Base-by-base conservation (phyloP, 2,797 vertebrate genomes). In the Onychomys torridus region DNA sequence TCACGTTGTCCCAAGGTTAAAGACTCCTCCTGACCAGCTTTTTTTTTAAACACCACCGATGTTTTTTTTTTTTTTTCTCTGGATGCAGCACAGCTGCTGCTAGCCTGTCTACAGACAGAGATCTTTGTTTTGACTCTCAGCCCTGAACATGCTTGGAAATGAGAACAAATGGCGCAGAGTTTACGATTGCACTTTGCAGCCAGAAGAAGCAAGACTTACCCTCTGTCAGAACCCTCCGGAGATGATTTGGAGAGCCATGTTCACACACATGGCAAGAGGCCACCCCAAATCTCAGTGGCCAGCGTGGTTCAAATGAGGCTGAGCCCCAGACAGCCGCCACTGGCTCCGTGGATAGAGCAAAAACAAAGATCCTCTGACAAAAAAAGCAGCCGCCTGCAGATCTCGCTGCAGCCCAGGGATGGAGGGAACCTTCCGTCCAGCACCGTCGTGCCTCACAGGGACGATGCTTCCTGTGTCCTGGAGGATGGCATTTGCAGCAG, bases 101-200 rank as follows among this genome's bases (percentile, higher is more conserved):
- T 98, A 95, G 97, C 96, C 94, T 97, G 97, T 96, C 96, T 97
- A 93, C 97, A 91, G 95, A 69, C 96, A 94, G 96, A 97, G 96
- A 95, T 98, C 94, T 98, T 98, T 98, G 98, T 98, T 98, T 99
- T 99, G 99, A 98, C 95, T 98, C 97, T 98, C 91, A 90, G 97
- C 97, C 98, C 97, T 96, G 98, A 98, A 98, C 98, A 98, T 99
- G 98, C 98, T 94, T 99, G 99, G 98, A 98, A 98, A 99, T 98
- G 99, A 99, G 99, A 99, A 98, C 99, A 99, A 98, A 99, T 99
- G 99, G 99, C 99, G 98, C 98, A 98, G 96, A 99, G 98, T 98
- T 99, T 99, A 98, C 99, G 99, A 98, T 98, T 99, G 98, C 99
- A 99, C 98, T 99, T 99, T 98, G 99, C 99, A 97, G 98, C 99